Evolutionary conservation across 2,888 invertebrate genomes (phyloP).

Genomic region (Agrotis clavis): DNA sequence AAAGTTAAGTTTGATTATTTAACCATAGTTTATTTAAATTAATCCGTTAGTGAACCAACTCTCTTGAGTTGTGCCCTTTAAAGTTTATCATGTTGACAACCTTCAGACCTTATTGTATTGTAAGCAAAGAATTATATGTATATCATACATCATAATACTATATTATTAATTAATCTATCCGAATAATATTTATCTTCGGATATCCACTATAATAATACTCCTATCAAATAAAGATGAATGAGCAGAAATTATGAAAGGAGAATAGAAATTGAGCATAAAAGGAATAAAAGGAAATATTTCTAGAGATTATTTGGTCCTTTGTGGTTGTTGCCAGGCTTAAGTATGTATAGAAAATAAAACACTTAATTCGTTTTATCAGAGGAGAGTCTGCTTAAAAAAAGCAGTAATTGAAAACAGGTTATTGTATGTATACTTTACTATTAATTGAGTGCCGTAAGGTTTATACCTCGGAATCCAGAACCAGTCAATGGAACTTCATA

Average conservation of each 20-base stretch:
- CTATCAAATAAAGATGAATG: slow-evolving; percentile 41
- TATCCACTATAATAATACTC: slow-evolving; percentile 1
- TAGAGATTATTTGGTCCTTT: slow-evolving; percentile 27
- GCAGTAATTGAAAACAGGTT: too few species aligned
- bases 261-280: slow-evolving; percentile 3
- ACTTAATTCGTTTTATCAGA: background rate
- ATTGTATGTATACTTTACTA: too few species aligned
- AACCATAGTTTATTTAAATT: background rate
- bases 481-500: too few species aligned
- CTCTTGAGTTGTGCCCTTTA: background rate
- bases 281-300: slow-evolving; percentile 30
- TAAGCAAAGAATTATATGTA: too few species aligned
- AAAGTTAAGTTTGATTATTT: background rate
- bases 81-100: background rate
- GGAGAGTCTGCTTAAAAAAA: too few species aligned
- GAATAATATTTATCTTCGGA: slow-evolving; percentile 37
- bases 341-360: slow-evolving; percentile 1
- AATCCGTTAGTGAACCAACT: background rate
- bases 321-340: background rate
- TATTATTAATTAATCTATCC: slow-evolving; percentile 34
- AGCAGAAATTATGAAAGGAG: slow-evolving; percentile 11
- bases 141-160: slow-evolving; percentile 8
- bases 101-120: too few species aligned
- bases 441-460: too few species aligned
- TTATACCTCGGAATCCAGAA: too few species aligned